Conservation (phyloP, 2,797 vertebrate genomes). For the Sebastes trivittatus region DNA sequence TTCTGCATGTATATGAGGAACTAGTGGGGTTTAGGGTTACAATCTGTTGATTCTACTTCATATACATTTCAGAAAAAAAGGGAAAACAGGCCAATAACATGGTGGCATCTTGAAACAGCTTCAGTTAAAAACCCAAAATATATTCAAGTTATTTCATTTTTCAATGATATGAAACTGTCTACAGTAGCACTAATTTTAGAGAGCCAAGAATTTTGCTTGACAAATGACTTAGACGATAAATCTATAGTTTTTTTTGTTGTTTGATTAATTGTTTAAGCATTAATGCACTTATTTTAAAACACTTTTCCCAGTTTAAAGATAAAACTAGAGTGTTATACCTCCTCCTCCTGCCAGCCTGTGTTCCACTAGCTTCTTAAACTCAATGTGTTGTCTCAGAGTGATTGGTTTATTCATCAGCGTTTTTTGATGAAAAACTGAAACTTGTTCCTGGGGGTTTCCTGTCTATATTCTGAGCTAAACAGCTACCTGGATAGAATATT, state of each 20-base stretch:
- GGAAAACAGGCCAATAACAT: background rate
- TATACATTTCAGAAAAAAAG: background rate
- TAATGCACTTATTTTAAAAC: background rate
- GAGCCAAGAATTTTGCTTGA: too few relatives aligned
- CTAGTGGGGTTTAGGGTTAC: background rate
- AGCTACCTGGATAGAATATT: background rate
- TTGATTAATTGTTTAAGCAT: too few relatives aligned
- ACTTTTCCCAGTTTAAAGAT: background rate
- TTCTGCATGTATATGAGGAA: background rate
- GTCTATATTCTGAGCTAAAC: background rate
- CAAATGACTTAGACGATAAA: too few relatives aligned
- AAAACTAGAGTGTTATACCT: background rate
- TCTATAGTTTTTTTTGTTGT: too few relatives aligned
- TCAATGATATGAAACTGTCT: background rate
- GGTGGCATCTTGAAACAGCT: background rate
- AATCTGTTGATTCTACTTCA: background rate
- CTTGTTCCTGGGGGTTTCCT: background rate
- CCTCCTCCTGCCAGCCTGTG: background rate
- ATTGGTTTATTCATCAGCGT: background rate
- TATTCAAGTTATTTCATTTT: background rate
- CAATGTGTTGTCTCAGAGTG: background rate
- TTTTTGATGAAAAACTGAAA: fast-evolving
- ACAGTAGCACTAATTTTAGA: background rate
- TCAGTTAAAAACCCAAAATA: background rate
- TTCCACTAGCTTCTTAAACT: background rate